phyloP scores from a whole-genome alignment of 2,888 invertebrate species.

The Dichetophora obliterata region DNA sequence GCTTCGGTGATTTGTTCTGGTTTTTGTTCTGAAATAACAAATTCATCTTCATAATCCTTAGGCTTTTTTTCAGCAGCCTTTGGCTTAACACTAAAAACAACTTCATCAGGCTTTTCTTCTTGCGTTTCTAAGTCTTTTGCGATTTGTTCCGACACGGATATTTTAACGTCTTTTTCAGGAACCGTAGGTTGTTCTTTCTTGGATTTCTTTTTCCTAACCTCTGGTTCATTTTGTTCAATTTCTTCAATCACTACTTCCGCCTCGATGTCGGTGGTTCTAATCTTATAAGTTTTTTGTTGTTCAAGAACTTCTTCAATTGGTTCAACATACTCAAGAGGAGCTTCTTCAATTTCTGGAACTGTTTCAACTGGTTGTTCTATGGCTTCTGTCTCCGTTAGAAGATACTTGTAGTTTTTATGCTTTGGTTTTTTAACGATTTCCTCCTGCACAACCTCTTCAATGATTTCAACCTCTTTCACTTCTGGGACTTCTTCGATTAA shows the following conservation, averaged over 20 bases:
- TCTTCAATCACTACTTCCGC: conserved; percentile 59
- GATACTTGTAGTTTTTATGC: conserved; percentile 47
- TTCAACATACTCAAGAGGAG: conserved; percentile 63
- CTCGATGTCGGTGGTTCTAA: conserved; percentile 64
- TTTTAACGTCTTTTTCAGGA: conserved; percentile 44
- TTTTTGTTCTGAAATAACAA: conserved; percentile 68
- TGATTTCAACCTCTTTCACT: conserved; percentile 48
- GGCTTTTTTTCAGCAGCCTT: conserved; percentile 67
- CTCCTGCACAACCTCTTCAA: conserved; percentile 50
- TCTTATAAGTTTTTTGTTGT: conserved; percentile 54
- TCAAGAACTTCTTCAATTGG: conserved; percentile 65
- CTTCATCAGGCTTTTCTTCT: conserved; percentile 59
- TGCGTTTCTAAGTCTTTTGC: conserved; percentile 51
- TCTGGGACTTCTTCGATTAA: conserved; percentile 53
- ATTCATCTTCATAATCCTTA: conserved; percentile 61
- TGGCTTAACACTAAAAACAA: conserved; percentile 58
- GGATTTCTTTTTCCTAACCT: conserved; percentile 63
- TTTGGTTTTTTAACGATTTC: conserved; percentile 60
- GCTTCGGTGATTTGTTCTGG: conserved; percentile 59
- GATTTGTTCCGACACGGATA: conserved; percentile 51
- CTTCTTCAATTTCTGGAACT: conserved; percentile 46
- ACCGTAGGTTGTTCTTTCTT: conserved; percentile 42
- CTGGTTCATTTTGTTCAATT: conserved; percentile 57
- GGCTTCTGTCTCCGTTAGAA: conserved; percentile 56
- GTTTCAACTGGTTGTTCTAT: conserved; percentile 60